Percentiles rank a stretch among this genome's conserved stretches.
phyloP scores from a whole-genome alignment of 2,888 invertebrate species.

The Erebia ligea region DNA sequence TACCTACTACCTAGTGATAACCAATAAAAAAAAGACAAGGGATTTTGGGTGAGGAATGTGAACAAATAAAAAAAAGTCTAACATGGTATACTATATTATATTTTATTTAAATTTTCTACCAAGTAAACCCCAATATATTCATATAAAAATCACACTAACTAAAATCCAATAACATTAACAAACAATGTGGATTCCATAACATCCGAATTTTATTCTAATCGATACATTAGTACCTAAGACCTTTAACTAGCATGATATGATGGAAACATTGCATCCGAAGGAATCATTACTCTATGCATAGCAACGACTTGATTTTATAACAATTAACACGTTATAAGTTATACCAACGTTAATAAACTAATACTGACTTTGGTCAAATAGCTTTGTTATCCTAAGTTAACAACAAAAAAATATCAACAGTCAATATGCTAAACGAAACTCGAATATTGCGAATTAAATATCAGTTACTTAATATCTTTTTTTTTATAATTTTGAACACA shows the following conservation, averaged over 20 bases:
- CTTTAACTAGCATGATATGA: slow-evolving; percentile 68
- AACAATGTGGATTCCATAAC: slow-evolving; percentile 74
- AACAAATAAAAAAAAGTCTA: slow-evolving; percentile 61
- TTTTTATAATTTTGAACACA: slow-evolving; percentile 78
- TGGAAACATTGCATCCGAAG: slow-evolving; percentile 70
- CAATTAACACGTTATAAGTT: slow-evolving; percentile 60
- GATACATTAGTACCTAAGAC: slow-evolving; percentile 68
- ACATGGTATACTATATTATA: slow-evolving; percentile 70
- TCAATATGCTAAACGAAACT: slow-evolving; percentile 76
- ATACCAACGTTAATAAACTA: slow-evolving; percentile 76
- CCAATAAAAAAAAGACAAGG: slow-evolving; percentile 41
- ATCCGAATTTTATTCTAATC: slow-evolving; percentile 61
- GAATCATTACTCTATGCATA: slow-evolving; percentile 59
- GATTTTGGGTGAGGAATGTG: slow-evolving; percentile 25
- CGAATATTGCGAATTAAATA: slow-evolving; percentile 76
- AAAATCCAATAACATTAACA: slow-evolving; percentile 80
- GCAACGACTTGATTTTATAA: slow-evolving; percentile 72
- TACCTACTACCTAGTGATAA: slow-evolving; percentile 55
- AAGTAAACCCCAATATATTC: slow-evolving; percentile 83
- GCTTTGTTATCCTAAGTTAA: slow-evolving; percentile 82
- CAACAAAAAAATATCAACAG: slow-evolving; percentile 78
- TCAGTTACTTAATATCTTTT: slow-evolving; percentile 72
- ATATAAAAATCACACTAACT: slow-evolving; percentile 83
- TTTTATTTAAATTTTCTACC: slow-evolving; percentile 82
- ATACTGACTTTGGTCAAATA: slow-evolving; percentile 84